Conservation (phyloP, 2,797 vertebrate genomes). For the Monodelphis domestica region DNA sequence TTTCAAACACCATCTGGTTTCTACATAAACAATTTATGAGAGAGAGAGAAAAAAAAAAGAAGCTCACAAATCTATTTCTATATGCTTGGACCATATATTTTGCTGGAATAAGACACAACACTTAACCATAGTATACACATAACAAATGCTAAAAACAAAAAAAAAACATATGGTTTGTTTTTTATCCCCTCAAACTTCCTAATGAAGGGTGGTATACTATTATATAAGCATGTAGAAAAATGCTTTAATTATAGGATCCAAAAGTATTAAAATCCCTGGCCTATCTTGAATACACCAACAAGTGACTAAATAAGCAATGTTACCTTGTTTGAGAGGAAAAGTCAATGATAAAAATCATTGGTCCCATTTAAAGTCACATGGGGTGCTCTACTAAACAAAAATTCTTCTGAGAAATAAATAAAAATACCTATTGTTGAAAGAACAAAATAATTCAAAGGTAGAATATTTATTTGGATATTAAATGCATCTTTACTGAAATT, state of each 20-base stretch:
- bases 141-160: conserved; percentile 56
- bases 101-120: neutral
- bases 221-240: conserved; percentile 8
- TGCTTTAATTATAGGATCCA: neutral
- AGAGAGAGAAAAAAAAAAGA: neutral
- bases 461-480: neutral
- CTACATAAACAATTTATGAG: conserved; percentile 53
- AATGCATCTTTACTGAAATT: neutral
- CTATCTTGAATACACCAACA: conserved; percentile 15
- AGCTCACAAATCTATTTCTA: conserved; percentile 38
- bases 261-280: neutral
- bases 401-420: conserved; percentile 7
- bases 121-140: conserved; percentile 26
- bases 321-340: neutral
- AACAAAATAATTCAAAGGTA: conserved; percentile 16
- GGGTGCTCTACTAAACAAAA: neutral
- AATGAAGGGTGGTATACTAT: conserved; percentile 40
- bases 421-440: conserved; percentile 32
- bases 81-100: conserved; percentile 36
- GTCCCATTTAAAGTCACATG: neutral
- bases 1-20: conserved; percentile 58
- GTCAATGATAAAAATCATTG: neutral
- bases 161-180: conserved; percentile 42
- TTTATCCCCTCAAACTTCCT: conserved; percentile 1
- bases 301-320: neutral